Evolutionary conservation across 2,888 invertebrate species (phyloP).

Genomic region (Torymus tubicola): DNA sequence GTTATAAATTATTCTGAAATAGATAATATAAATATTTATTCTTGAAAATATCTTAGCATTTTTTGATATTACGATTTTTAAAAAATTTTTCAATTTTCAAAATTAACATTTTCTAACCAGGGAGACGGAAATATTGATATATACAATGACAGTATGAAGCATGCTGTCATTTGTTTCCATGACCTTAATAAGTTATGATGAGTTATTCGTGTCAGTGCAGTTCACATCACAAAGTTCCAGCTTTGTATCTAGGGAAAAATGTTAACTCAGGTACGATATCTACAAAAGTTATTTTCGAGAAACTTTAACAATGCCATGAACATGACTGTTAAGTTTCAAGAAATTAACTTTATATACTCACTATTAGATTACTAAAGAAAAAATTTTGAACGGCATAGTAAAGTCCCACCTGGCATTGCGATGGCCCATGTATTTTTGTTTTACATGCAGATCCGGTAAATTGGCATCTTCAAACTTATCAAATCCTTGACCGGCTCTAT

Average conservation of each 20-base stretch:
- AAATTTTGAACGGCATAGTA: conserved; percentile 27
- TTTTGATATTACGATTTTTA: too few relatives aligned
- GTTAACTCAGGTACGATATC: conserved; percentile 38
- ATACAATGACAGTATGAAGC: conserved; percentile 31
- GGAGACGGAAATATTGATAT: conserved; percentile 22
- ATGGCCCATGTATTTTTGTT: conserved; percentile 86
- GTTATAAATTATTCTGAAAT: neutral
- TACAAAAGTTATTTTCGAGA: conserved; percentile 43
- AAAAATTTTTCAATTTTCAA: too few relatives aligned
- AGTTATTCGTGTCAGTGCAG: conserved; percentile 45
- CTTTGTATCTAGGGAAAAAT: conserved; percentile 42
- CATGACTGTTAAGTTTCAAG: conserved; percentile 22
- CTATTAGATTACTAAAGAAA: conserved; percentile 35
- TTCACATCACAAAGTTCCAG: conserved; percentile 44
- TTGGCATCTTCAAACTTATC: conserved; percentile 67
- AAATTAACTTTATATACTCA: conserved; percentile 42
- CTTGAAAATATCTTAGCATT: too few relatives aligned
- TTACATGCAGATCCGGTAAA: conserved; percentile 78
- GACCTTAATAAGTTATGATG: conserved; percentile 40
- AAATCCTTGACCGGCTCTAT: conserved; percentile 62
- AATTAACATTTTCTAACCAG: conserved; percentile 43
- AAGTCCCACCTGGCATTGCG: conserved; percentile 83
- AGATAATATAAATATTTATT: too few relatives aligned
- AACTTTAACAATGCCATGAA: conserved; percentile 14
- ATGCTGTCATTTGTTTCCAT: conserved; percentile 23